Conservation (phyloP, 2,888 invertebrate species). For the Tridacna gigas region DNA sequence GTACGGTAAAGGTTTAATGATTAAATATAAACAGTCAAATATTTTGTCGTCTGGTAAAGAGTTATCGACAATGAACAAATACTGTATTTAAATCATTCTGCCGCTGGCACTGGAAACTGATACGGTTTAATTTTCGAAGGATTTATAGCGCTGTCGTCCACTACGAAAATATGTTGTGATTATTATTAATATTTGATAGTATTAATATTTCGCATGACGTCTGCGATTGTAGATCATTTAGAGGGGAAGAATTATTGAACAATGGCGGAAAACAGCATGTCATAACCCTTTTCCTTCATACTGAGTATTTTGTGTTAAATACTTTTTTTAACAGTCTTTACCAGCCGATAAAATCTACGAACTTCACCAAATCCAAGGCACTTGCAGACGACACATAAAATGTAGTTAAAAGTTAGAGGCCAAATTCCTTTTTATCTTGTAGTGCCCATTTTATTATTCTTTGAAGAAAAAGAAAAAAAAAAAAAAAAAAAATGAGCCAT, state of each 20-base stretch:
- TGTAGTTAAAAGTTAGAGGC: too few species aligned
- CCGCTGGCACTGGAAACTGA: slow-evolving; percentile 1
- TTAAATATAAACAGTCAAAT: too few species aligned
- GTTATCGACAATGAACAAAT: not conserved
- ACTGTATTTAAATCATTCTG: not conserved
- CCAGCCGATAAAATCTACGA: too few species aligned
- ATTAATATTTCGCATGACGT: slow-evolving; percentile 9
- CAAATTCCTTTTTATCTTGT: too few species aligned
- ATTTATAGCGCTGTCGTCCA: too few species aligned
- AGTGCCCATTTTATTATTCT: too few species aligned
- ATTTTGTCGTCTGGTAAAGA: too few species aligned
- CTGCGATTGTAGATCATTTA: slow-evolving; percentile 9
- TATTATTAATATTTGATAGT: not conserved
- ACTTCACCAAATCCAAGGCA: not conserved
- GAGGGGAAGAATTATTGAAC: not conserved
- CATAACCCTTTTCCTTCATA: not conserved
- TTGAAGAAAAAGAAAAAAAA: too few species aligned
- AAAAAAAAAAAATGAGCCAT: too few species aligned
- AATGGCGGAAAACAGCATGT: slow-evolving; percentile 6
- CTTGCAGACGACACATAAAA: too few species aligned
- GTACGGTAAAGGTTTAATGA: too few species aligned
- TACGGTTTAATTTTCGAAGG: not conserved
- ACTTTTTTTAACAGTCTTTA: not conserved
- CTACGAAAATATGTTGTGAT: not conserved
- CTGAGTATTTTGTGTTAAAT: not conserved